These are phyloP conservation scores for Paramormyrops hopkinsi DNA, from an alignment of 2,797 vertebrate genomes.

Conservation along the genomic window DNA sequence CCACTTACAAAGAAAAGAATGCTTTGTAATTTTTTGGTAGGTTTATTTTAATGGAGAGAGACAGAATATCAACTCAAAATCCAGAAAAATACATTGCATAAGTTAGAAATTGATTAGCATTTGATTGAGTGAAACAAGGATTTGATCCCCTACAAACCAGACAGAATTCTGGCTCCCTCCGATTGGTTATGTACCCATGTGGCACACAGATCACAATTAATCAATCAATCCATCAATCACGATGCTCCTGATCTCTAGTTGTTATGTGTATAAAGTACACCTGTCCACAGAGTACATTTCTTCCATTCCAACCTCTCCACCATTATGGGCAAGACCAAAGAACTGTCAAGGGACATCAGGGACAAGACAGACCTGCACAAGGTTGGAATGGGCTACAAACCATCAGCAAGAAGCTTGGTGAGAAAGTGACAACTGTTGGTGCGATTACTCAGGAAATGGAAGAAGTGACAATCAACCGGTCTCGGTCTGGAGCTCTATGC, in stretches of 20 bases:
- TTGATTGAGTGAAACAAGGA: neutral
- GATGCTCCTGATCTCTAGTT: neutral
- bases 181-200: neutral
- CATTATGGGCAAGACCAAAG: neutral
- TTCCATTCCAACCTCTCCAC: neutral
- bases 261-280: neutral
- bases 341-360: neutral
- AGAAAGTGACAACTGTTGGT: neutral
- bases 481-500: neutral
- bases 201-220: neutral
- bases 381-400: neutral
- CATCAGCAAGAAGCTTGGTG: neutral
- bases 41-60: neutral
- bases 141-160: neutral
- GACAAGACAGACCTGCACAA: neutral
- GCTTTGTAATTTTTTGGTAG: neutral
- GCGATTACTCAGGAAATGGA: neutral
- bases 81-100: neutral
- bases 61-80: neutral
- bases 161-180: neutral
- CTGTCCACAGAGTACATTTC: neutral
- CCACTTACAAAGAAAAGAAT: neutral
- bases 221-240: neutral
- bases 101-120: neutral
- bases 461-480: neutral